These are phyloP conservation scores for Brachionus rotundiformis DNA, from an alignment of 1,140 invertebrate species.

Conservation along the genomic window DNA sequence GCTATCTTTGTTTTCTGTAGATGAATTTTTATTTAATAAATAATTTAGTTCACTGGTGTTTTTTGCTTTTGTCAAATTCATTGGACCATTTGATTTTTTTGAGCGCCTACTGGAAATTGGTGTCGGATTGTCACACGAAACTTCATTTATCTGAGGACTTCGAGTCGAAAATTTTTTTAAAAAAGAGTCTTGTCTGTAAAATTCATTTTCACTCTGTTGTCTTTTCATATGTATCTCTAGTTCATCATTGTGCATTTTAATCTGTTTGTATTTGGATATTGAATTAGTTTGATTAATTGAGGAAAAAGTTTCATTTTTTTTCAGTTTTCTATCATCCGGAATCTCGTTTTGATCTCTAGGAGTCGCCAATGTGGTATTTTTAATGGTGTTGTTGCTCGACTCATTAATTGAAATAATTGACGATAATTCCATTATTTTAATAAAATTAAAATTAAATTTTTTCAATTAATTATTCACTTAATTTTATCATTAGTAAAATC, in stretches of 20 bases:
- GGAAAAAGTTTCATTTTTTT: neutral
- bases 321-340: neutral
- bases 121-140: neutral
- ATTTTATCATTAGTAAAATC: neutral
- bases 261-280: conserved; percentile 3
- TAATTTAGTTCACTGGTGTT: neutral
- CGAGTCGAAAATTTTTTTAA: conserved; percentile 87
- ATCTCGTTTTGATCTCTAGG: neutral
- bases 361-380: neutral
- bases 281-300: neutral
- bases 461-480: neutral
- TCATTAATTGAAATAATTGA: neutral
- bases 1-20: neutral
- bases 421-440: neutral
- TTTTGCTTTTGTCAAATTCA: conserved; percentile 32
- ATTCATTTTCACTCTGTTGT: conserved; percentile 38
- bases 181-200: conserved; percentile 82
- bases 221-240: conserved; percentile 13
- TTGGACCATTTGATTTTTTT: conserved; percentile 52
- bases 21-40: neutral
- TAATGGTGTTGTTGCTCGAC: neutral
- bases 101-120: neutral
- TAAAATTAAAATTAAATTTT: neutral
- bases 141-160: conserved; percentile 65
- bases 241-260: conserved; percentile 29